Evolutionary conservation across 2,113 vertebrate genomes (phyloP).

Genomic region (Calypte anna): DNA sequence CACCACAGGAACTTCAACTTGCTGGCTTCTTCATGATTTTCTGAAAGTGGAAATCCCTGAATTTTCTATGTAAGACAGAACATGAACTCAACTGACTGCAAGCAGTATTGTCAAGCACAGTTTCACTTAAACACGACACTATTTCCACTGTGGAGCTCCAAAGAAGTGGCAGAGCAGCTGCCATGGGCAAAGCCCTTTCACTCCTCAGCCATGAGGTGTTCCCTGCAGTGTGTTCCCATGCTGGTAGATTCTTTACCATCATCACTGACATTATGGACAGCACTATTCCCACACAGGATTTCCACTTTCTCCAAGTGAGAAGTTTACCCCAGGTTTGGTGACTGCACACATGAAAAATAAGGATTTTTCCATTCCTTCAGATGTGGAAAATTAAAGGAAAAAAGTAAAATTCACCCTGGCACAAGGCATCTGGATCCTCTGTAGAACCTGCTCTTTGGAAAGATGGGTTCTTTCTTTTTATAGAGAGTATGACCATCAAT

Average conservation of each 20-base stretch:
- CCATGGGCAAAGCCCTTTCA: neutral
- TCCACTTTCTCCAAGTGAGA: neutral
- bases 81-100: neutral
- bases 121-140: neutral
- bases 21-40: neutral
- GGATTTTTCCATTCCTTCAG: neutral
- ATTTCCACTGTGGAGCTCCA: neutral
- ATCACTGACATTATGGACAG: neutral
- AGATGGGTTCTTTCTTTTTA: neutral
- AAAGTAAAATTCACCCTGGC: neutral
- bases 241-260: accelerated
- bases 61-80: neutral
- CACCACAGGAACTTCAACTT: neutral
- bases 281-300: neutral
- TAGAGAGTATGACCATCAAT: neutral
- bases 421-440: neutral
- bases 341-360: neutral
- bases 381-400: neutral
- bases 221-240: accelerated
- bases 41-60: neutral
- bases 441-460: neutral
- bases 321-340: neutral
- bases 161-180: neutral
- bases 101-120: neutral
- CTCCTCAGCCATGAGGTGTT: neutral